Percentiles rank a stretch among this genome's conserved stretches.
Evolutionary conservation across 2,888 invertebrate genomes (phyloP).

Genomic region (Cryptosula pallasiana): DNA sequence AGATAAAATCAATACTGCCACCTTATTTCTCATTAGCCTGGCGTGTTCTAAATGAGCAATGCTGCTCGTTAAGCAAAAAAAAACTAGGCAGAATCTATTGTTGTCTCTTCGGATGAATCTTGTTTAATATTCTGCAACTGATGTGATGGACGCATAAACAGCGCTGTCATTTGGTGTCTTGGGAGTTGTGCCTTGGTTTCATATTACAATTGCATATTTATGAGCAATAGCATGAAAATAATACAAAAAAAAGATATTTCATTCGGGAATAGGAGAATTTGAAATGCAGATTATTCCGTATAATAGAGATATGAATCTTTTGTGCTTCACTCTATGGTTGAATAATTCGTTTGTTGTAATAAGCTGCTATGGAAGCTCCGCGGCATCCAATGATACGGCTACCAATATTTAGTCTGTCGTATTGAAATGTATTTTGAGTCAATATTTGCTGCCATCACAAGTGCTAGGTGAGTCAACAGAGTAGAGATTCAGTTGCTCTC

Average conservation of each 20-base stretch:
- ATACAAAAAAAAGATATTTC: background rate
- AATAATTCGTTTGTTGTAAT: too few relatives aligned
- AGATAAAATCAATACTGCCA: conserved; percentile 5
- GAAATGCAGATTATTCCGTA: background rate
- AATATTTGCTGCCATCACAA: conserved; percentile 19
- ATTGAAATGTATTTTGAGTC: background rate
- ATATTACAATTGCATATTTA: background rate
- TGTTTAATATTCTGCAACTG: too few relatives aligned
- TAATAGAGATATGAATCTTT: too few relatives aligned
- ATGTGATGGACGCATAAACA: too few relatives aligned
- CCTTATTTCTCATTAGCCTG: background rate
- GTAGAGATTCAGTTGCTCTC: background rate
- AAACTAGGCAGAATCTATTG: too few relatives aligned
- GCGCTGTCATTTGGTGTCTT: too few relatives aligned
- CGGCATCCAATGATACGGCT: background rate
- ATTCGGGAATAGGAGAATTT: background rate
- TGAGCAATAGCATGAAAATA: background rate
- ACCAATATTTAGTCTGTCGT: background rate
- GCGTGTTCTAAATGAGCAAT: too few relatives aligned
- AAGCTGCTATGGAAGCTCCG: background rate
- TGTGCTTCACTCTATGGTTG: too few relatives aligned
- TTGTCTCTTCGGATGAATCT: too few relatives aligned
- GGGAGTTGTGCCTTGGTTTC: background rate
- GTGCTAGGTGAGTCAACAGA: background rate
- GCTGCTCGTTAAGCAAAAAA: too few relatives aligned